Evolutionary conservation across 2,797 vertebrate genomes (phyloP), one percentile per base, ranked within the genome.

Genomic region (Centropyge bicolor): DNA sequence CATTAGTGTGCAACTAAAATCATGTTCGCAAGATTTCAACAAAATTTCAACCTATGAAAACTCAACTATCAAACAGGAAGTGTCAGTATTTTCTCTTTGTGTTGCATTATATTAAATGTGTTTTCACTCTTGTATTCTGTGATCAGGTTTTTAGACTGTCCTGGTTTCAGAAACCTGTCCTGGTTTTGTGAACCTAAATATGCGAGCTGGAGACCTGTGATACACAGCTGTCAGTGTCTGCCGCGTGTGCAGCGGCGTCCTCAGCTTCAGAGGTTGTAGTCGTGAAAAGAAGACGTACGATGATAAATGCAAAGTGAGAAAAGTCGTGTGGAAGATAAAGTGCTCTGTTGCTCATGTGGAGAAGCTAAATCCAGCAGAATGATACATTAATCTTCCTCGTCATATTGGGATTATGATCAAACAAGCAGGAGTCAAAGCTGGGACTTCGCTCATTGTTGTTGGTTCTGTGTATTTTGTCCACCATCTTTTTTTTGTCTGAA

Each of bases 381-480:
- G 3, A 2, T 40, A 17, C 1, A 16, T 66, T 12, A 1, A 3
- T 60, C 36, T 16, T 36, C 4, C 24, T 31, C 2, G 5, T 70
- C 19, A 31, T 20, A 4, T 27, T 48, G 12, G 17, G 17, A 49
- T 20, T 41, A 5, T n/a, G 16, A 20, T 71, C 20, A 57, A 14
- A 62, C 27, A 31, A 10, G 5, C 20, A 6, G 19, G 14, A 31
- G 20, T 31, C 27, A 31, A 31, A 31, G 4, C 27, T 31, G 27
- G 27, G 27, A 31, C 52, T 31, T 41, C 10, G 10, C 7, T 78
- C 4, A 0, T 27, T 14, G 17, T 24, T 38, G 49, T 1, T n/a
- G 16, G 24, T 8, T 45, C 46, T 72, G 17, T 43, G 59, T 31
- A 48, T 69, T 77, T 69, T 51, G 27, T 66, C 55, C 49, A 35